Evolutionary conservation across 2,797 vertebrate genomes (phyloP).

Genomic region (Potorous gilbertii): DNA sequence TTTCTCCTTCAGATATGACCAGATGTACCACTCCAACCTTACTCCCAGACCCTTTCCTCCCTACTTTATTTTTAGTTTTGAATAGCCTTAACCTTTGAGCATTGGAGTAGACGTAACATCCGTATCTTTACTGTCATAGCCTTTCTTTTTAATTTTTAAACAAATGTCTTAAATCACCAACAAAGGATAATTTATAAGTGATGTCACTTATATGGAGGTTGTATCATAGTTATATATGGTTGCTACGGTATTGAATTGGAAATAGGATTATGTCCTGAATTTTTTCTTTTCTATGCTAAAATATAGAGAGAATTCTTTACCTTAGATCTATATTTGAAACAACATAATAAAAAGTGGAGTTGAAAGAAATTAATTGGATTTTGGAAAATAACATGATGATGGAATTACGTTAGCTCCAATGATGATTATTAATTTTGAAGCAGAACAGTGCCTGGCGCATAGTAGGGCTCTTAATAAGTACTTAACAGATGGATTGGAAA

Average conservation of each 20-base stretch:
- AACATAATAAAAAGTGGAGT: neutral
- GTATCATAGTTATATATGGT: conserved; percentile 10
- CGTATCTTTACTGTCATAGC: neutral
- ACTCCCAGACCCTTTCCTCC: neutral
- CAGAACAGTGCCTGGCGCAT: neutral
- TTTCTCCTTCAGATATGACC: conserved; percentile 80
- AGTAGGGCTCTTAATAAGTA: neutral
- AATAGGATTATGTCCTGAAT: neutral
- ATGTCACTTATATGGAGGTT: neutral
- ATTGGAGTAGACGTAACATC: neutral
- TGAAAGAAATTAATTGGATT: neutral
- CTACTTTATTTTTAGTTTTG: conserved; percentile 69
- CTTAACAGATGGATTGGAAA: neutral
- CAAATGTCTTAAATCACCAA: conserved; percentile 16
- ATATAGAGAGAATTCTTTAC: neutral
- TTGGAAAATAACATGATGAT: neutral
- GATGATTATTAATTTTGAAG: neutral
- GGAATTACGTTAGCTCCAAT: neutral
- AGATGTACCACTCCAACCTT: conserved; percentile 73
- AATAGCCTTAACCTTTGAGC: conserved; percentile 69
- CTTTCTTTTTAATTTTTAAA: conserved; percentile 39
- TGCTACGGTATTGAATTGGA: neutral
- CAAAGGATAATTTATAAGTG: conserved; percentile 21
- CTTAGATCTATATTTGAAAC: neutral
- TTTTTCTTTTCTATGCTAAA: neutral